These are phyloP conservation scores for Pantherophis alleghaniensis DNA, from an alignment of 2,797 vertebrate genomes.

Conservation along the genomic window DNA sequence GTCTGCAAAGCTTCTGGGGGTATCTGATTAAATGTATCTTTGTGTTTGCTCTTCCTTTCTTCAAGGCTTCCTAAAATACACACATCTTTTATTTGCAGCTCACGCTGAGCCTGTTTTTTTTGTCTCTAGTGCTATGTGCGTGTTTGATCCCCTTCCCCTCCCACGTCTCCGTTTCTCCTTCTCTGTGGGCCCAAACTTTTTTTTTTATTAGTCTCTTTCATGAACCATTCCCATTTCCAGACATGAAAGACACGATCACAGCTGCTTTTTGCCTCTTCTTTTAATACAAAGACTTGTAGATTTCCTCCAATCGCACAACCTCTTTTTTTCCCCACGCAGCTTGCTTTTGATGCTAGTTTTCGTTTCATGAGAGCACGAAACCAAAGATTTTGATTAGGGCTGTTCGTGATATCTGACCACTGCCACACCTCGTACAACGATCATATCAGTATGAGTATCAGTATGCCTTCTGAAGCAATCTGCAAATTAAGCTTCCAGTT, in stretches of 20 bases:
- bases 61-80: conserved; percentile 21
- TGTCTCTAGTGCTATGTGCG: conserved; percentile 10
- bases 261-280: conserved; percentile 9
- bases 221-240: conserved; percentile 27
- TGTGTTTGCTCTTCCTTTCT: conserved; percentile 24
- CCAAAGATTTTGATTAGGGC: neutral
- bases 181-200: conserved; percentile 26
- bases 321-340: neutral
- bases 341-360: neutral
- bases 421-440: no score
- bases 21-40: conserved; percentile 36
- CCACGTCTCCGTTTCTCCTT: neutral
- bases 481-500: neutral
- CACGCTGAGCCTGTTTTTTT: conserved; percentile 11
- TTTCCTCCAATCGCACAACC: neutral
- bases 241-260: conserved; percentile 32
- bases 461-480: neutral
- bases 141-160: conserved; percentile 31
- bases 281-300: conserved; percentile 10
- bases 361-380: neutral
- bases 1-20: conserved; percentile 27
- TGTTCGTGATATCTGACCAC: neutral
- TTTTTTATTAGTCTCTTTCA: conserved; percentile 30
- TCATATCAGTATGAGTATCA: neutral
- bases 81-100: conserved; percentile 27